Evolutionary conservation across 2,113 vertebrate species (phyloP).

Genomic region (Psettodes erumei): DNA sequence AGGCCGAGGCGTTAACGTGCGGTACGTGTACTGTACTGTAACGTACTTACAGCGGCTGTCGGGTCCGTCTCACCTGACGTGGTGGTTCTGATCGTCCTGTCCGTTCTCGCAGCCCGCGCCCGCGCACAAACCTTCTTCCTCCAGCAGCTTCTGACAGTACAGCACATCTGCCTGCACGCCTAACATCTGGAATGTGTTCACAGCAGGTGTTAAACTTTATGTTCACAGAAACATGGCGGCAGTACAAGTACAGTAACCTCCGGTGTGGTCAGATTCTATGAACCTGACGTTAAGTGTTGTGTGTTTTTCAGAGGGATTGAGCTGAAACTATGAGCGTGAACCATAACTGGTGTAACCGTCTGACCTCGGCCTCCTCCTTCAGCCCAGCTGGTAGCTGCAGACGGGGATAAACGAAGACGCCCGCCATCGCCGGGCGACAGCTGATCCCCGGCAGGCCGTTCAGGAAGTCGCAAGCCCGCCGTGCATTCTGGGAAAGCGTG

Average conservation of each 20-base stretch:
- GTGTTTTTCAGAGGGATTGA: too few relatives aligned
- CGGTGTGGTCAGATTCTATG: too few relatives aligned
- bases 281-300: too few relatives aligned
- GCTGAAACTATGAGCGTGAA: too few relatives aligned
- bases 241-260: too few relatives aligned
- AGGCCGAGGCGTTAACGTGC: too few relatives aligned
- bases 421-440: conserved; percentile 64
- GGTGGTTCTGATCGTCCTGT: conserved; percentile 10
- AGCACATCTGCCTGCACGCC: conserved; percentile 54
- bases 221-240: too few relatives aligned
- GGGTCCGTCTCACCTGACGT: conserved; percentile 68
- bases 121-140: conserved; percentile 64
- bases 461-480: conserved; percentile 50
- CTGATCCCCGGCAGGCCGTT: conserved; percentile 69
- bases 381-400: conserved; percentile 51
- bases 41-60: too few relatives aligned
- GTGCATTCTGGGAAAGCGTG: conserved; percentile 66
- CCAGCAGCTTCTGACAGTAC: conserved; percentile 71
- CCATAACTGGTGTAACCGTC: too few relatives aligned
- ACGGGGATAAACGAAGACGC: conserved; percentile 69
- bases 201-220: too few relatives aligned
- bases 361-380: conserved; percentile 56
- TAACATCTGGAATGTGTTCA: conserved; percentile 35
- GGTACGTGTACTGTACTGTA: too few relatives aligned
- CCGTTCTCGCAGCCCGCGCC: conserved; percentile 47